Percentiles rank a stretch among this genome's conserved stretches.
Conservation (phyloP, 2,797 vertebrate genomes). For the Syngnathus rostellatus region DNA sequence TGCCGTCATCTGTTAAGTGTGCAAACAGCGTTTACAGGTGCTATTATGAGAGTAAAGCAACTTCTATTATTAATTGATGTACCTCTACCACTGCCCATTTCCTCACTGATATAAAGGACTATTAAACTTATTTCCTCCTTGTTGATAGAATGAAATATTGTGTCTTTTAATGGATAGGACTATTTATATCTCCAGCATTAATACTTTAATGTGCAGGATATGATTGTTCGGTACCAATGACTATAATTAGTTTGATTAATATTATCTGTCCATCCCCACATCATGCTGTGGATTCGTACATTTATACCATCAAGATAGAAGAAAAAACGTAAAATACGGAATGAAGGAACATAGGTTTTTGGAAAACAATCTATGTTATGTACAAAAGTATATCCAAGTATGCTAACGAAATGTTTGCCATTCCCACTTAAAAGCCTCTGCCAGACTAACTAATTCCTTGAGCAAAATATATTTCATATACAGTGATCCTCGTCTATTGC, state of each 20-base stretch:
- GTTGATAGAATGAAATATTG: conserved; percentile 76
- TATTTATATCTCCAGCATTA: conserved; percentile 79
- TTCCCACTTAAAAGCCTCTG: background rate
- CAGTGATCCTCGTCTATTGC: too few relatives aligned
- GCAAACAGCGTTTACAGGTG: conserved; percentile 1
- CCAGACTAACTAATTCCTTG: background rate
- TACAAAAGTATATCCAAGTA: background rate
- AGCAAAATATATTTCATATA: background rate
- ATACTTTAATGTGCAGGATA: conserved; percentile 81
- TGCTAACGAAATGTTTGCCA: background rate
- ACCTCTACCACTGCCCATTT: conserved; percentile 68
- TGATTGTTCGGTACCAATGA: conserved; percentile 81
- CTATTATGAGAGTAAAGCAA: conserved; percentile 57
- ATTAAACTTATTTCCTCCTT: conserved; percentile 77
- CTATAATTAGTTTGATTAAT: conserved; percentile 83
- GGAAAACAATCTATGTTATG: background rate
- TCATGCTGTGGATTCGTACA: conserved; percentile 57
- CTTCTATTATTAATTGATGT: conserved; percentile 70
- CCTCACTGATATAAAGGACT: conserved; percentile 71
- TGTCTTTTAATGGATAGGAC: conserved; percentile 75
- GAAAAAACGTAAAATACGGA: conserved; percentile 2
- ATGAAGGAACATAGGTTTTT: conserved; percentile 11
- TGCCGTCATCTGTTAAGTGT: background rate
- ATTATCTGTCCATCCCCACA: conserved; percentile 74
- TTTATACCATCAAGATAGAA: conserved; percentile 29